These are phyloP conservation scores for Battus philenor DNA, from an alignment of 1,140 invertebrate species.

Conservation along the genomic window DNA sequence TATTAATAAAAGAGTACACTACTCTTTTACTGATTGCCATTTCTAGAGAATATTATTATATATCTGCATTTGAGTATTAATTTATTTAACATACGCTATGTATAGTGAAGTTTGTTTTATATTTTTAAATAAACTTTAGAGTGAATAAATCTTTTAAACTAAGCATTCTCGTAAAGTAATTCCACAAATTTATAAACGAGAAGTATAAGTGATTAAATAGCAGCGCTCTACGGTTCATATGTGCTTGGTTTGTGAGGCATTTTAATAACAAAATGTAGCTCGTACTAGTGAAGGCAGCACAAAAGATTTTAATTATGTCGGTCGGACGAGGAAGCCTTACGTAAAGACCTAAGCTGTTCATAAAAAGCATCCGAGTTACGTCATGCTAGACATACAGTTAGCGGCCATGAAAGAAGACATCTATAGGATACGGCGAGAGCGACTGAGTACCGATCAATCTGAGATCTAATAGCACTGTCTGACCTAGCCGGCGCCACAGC, in stretches of 20 bases:
- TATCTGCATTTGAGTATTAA: background rate
- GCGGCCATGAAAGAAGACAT: conserved; percentile 44
- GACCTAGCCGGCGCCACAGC: conserved; percentile 56
- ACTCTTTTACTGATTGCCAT: too few species aligned
- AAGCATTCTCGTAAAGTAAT: background rate
- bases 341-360: conserved; percentile 40
- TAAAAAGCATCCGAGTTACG: conserved; percentile 34
- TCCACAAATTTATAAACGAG: background rate
- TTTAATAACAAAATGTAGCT: conserved; percentile 23
- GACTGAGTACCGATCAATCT: conserved; percentile 64
- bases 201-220: background rate
- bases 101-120: background rate
- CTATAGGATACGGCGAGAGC: conserved; percentile 44
- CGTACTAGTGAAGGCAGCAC: conserved; percentile 14
- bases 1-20: too few species aligned
- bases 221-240: background rate
- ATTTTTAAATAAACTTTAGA: background rate
- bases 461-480: conserved; percentile 58
- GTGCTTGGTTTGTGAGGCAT: conserved; percentile 3
- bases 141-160: background rate
- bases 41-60: too few species aligned
- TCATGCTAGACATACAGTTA: conserved; percentile 32
- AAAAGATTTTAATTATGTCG: conserved; percentile 36
- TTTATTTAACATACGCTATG: background rate
- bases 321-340: conserved; percentile 50